These are phyloP conservation scores for Zosterops hypoxanthus DNA, from an alignment of 2,113 vertebrate genomes.

Conservation along the genomic window DNA sequence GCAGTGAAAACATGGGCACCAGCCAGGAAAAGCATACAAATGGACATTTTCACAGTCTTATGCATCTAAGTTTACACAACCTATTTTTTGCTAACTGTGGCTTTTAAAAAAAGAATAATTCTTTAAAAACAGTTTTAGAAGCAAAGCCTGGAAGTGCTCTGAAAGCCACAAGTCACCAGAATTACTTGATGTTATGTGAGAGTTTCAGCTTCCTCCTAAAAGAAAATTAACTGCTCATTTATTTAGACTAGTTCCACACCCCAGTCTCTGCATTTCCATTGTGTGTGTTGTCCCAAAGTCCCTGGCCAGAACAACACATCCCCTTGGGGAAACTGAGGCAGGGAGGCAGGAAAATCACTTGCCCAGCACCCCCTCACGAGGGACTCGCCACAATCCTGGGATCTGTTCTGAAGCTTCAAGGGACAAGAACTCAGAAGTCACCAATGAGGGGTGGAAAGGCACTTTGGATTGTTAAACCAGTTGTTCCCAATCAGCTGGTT, in stretches of 20 bases:
- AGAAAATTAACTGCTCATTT: neutral
- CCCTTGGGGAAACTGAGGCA: neutral
- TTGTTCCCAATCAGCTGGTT: fast-evolving
- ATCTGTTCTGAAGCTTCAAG: neutral
- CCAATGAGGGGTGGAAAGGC: neutral
- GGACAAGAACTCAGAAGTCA: neutral
- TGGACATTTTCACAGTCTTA: neutral
- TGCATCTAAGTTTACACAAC: neutral
- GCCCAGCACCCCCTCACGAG: fast-evolving
- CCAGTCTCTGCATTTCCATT: neutral
- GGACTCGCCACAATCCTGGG: neutral
- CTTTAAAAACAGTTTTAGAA: neutral
- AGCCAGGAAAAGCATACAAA: neutral
- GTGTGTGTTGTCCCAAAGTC: neutral
- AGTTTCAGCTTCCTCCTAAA: neutral
- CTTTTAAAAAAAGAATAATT: neutral
- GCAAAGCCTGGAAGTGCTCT: neutral
- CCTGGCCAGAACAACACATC: neutral
- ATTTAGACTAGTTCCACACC: neutral
- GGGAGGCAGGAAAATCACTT: neutral
- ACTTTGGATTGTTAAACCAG: neutral
- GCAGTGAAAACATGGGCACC: neutral
- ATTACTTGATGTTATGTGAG: neutral
- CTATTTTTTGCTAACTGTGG: neutral
- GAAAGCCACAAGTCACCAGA: neutral